Conservation (phyloP, 2,797 vertebrate genomes). For the Garrulus glandarius region DNA sequence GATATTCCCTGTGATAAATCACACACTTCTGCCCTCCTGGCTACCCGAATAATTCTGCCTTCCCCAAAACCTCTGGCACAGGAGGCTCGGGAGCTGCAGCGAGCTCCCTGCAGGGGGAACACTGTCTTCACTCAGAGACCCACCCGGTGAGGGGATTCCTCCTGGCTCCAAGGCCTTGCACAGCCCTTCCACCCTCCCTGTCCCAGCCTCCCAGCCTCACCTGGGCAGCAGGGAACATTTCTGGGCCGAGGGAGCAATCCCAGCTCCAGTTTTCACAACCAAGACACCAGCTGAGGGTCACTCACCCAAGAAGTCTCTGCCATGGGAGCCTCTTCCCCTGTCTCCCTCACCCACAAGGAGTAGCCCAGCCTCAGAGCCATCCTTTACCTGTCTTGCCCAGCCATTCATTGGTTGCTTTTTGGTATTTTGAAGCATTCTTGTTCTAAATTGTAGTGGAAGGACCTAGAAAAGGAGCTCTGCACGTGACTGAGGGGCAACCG, state of each 20-base stretch:
- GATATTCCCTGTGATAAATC: background rate
- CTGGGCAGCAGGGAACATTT: background rate
- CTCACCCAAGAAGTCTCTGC: background rate
- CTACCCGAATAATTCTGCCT: background rate
- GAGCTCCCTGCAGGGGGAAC: background rate
- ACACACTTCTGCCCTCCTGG: background rate
- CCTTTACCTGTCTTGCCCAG: background rate
- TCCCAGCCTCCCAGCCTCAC: background rate
- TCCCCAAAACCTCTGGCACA: background rate
- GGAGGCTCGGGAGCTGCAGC: background rate
- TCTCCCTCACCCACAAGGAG: no score
- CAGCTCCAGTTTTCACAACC: background rate
- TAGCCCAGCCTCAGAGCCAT: background rate
- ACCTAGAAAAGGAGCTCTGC: background rate
- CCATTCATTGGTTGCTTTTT: background rate
- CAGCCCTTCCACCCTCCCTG: no score
- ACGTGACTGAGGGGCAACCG: rapidly evolving
- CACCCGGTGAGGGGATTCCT: background rate
- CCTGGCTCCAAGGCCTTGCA: background rate
- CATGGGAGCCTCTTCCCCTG: background rate
- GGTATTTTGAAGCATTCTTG: background rate
- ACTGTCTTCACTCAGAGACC: rapidly evolving
- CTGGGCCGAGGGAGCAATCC: background rate
- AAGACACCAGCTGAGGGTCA: rapidly evolving
- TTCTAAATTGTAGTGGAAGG: background rate